Conservation (phyloP, 2,113 vertebrate species). For the Meriones unguiculatus region DNA sequence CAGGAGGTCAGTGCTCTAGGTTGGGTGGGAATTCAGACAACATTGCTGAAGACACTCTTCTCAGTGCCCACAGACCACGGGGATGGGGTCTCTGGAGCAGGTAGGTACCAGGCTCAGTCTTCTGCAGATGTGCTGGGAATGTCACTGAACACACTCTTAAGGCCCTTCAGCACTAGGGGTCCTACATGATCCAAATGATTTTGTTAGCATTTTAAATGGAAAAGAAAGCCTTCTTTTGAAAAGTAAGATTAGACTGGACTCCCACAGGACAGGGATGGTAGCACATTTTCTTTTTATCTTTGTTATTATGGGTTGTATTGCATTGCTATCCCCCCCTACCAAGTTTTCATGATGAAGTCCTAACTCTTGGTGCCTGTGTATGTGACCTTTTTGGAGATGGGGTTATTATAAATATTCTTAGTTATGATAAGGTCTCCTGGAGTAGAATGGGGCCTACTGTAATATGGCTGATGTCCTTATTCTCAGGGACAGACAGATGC, state of each 20-base stretch:
- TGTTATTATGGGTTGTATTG: neutral
- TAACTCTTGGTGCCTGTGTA: neutral
- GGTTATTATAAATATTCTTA: neutral
- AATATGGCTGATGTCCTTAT: neutral
- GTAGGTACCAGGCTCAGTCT: neutral
- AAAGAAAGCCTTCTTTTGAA: neutral
- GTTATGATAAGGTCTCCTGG: neutral
- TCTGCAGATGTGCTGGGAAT: neutral
- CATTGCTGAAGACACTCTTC: neutral
- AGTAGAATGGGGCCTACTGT: neutral
- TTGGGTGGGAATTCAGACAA: neutral
- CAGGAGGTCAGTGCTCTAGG: neutral
- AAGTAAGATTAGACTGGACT: neutral
- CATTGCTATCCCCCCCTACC: neutral
- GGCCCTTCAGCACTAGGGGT: neutral
- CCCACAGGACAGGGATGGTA: neutral
- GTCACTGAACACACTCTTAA: neutral
- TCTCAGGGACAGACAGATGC: neutral
- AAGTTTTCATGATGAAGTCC: neutral
- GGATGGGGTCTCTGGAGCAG: neutral
- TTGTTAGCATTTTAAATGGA: conserved; percentile 12
- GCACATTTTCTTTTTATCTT: neutral
- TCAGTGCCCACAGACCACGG: neutral
- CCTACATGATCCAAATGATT: neutral
- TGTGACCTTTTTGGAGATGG: too few relatives aligned